Evolutionary conservation across 2,113 vertebrate genomes (phyloP), one percentile per base, ranked within the genome.

Genomic region (Sinosuthora webbiana): DNA sequence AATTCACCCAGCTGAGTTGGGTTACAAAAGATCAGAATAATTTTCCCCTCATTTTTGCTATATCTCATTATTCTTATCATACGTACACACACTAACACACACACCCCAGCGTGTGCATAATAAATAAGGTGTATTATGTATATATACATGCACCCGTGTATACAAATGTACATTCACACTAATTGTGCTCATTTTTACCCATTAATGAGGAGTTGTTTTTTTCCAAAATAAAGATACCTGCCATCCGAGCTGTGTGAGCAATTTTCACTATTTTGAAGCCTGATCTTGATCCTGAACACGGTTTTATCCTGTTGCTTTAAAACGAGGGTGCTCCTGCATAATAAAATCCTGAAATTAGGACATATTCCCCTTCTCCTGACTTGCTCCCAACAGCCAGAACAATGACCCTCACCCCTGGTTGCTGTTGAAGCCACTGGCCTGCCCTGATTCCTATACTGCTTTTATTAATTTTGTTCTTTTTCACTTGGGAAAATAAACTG

Each of bases 21-120:
- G 81, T 95, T 89, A 44, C 56, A 80, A 93, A 83, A 79, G 69
- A 91, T 65, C 90, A 70, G 81, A 89, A 69, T 85, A 87, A 89
- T 94, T 45, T 90, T 89, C 80, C 70, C 69, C 39, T 80, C 81
- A 14, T 93, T 96, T 93, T 64, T 73, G 35, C 28, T 94, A 74
- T 59, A 83, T 93, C 92, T 92, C 83, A 83, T 96, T 94, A 93
- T 93, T 96, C 94, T 96, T 94, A 96, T 96, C 92, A 41, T 75
- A 67, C 23, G 2, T 17, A 27, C 42, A 41, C 87, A 95, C 89
- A 4, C 87, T 47, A 73, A 25, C 20, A 76, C 13, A 71, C 90
- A 65, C 91, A 27, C 78, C 30, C 75, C 83, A 59, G 75, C 5
- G 11, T 7, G 64, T 59, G 95, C 94, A 92, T 86, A 76, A 85